Evolutionary conservation across 2,888 invertebrate genomes (phyloP), one percentile per base, ranked within the genome.

Genomic region (Aleiodes alternator): DNA sequence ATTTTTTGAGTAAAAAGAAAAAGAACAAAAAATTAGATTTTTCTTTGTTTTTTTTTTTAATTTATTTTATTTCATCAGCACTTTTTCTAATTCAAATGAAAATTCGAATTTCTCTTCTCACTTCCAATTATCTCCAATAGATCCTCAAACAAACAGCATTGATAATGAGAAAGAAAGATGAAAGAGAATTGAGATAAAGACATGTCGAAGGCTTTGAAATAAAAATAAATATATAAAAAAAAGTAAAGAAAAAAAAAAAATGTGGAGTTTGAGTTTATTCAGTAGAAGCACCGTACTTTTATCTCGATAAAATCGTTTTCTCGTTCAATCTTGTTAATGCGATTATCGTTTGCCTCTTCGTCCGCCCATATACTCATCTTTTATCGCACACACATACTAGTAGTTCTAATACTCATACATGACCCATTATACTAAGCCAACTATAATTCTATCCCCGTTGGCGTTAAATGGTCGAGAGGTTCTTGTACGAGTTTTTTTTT

Each of bases 301-400:
- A 53, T 72, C 34, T 69, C 69, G 76, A 77, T 73, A 76, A 80
- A 79, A 78, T 76, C 74, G 78, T 75, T 75, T 68, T 73, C 75
- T 78, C 78, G 73, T 79, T 75, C 80, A 79, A 80, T 79, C 80
- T 79, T 74, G 80, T 81, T 81, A 75, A 77, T 80, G 79, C 80
- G 78, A 80, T 81, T 80, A 80, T 79, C 71, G 68, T 59, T 68
- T 71, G 71, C 66, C 75, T 66, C 71, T 71, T 71, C 59, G 48
- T 53, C 76, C 56, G 51, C 74, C 74, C 69, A 64, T 71, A 14
- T 29, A 48, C 64, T 64, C 64, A 68, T 68, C 68, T 51, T 68
- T 34, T 34, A 50, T 51, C 31, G 50, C 34, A 51, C 68, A 51
- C 68, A 51, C 51, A 51, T 61, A 31, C 59, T 34, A 61, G 48